phyloP scores from a whole-genome alignment of 1,140 invertebrate species.

The Streblospio benedicti region DNA sequence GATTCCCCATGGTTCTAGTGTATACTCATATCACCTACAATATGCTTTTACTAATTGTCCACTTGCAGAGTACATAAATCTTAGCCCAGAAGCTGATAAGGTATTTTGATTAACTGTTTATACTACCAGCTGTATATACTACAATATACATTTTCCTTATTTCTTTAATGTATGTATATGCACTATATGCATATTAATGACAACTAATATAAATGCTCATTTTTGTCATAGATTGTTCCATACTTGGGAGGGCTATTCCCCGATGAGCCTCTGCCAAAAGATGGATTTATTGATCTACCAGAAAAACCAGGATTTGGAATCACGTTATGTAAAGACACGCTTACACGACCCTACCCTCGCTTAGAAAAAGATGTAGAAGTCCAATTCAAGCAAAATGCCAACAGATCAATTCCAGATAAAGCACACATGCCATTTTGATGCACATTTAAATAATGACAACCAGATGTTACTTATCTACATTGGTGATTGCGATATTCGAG shows the following conservation, averaged over 20 bases:
- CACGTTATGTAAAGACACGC: constrained; percentile 29
- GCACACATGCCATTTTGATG: no score
- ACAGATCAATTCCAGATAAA: no score
- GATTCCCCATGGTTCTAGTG: constrained; percentile 38
- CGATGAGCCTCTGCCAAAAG: constrained; percentile 36
- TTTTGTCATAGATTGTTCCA: no score
- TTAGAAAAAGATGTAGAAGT: constrained; percentile 25
- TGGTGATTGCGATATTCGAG: no score
- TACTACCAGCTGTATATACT: no score
- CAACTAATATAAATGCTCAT: no score
- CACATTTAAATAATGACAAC: no score
- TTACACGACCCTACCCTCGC: constrained; percentile 30
- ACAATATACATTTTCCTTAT: no score
- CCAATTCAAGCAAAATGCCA: constrained; percentile 30
- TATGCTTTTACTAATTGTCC: constrained; percentile 39
- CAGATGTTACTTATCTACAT: no score
- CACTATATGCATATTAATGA: no score
- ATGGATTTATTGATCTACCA: constrained; percentile 37
- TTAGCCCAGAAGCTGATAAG: constrained; percentile 32
- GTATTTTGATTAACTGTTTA: no score
- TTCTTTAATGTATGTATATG: no score
- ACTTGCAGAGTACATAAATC: constrained; percentile 36
- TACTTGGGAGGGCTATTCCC: constrained; percentile 38
- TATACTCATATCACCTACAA: constrained; percentile 41
- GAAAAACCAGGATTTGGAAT: constrained; percentile 38